Evolutionary conservation across 1,140 invertebrate species (phyloP), one percentile per base, ranked within the genome.

Genomic region (Rhopalosiphum maidis): DNA sequence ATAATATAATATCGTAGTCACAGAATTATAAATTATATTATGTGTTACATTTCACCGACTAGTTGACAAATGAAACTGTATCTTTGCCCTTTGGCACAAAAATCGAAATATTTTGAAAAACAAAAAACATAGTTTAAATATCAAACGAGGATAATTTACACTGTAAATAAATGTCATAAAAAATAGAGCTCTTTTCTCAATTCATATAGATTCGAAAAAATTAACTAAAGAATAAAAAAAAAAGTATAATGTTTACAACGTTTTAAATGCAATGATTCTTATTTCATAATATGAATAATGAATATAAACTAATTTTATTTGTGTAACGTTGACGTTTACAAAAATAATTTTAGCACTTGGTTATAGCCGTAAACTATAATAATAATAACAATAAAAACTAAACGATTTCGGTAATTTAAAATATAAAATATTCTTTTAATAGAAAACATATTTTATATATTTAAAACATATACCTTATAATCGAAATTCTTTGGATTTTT

Each of bases 291-390:
- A 77, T 77, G 41, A 85, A 85, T 85, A 85, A 77, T 77, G 41
- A 85, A 85, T 85, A 85, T 85, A 41, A 85, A 85, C 41, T 41
- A 41, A 85, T 85, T 30, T 85, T 85, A 83, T 85, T 85, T 43
- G 15, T 85, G 35, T 11, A 85, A 25, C 41, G 9, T 86, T 86
- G 25, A 41, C 25, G 25, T 86, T 46, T 51, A 51, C 18, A 35
- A 51, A 51, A 88, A 88, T 88, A 88, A 51, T 88, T 88, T 48
- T 35, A 89, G 3, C 22, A 11, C 87, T 54, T 15, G 3, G 23
- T 89, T 89, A 37, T n/a, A 48, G 30, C 30, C 30, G 4, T 88
- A 88, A 51, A 48, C 30, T 0, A 88, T 51, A 35, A 43, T 25
- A 11, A 46, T 25, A 87, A 88, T 51, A 51, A 88, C n/a, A 85